Evolutionary conservation across 2,797 vertebrate species (phyloP).

Genomic region (Centropyge bicolor): DNA sequence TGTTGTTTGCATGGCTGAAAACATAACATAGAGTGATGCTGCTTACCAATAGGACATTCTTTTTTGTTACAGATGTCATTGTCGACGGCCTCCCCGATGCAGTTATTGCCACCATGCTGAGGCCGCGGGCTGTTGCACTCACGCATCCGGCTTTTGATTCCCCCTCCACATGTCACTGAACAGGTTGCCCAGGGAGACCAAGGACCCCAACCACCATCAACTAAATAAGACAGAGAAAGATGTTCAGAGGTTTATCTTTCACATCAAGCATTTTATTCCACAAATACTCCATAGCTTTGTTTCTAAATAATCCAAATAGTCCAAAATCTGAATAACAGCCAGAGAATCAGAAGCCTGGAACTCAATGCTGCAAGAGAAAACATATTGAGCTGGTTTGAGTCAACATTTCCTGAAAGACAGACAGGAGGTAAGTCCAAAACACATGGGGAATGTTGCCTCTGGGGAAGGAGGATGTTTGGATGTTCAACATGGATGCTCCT

Average conservation of each 20-base stretch:
- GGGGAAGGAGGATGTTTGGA: constrained; percentile 46
- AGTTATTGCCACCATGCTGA: constrained; percentile 90
- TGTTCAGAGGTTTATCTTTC: not conserved
- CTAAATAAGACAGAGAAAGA: constrained; percentile 76
- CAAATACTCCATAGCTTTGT: constrained; percentile 4
- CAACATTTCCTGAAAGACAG: constrained; percentile 66
- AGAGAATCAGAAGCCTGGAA: constrained; percentile 41
- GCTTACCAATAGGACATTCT: constrained; percentile 92
- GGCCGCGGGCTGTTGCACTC: constrained; percentile 95
- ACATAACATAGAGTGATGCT: not conserved
- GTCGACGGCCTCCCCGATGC: constrained; percentile 88
- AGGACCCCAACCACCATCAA: constrained; percentile 96
- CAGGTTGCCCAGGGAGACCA: constrained; percentile 98
- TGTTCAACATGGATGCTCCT: constrained; percentile 38
- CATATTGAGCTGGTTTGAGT: constrained; percentile 66
- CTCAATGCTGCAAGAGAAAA: constrained; percentile 53
- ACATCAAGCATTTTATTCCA: not conserved
- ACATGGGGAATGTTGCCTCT: constrained; percentile 67
- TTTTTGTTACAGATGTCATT: constrained; percentile 91
- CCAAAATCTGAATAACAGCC: constrained; percentile 27
- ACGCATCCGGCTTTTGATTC: constrained; percentile 88
- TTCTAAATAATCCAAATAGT: constrained; percentile 14
- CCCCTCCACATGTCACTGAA: constrained; percentile 93
- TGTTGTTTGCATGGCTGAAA: not conserved
- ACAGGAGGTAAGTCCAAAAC: constrained; percentile 63